A percentile compares a stretch with the other conserved stretches of the same genome.
phyloP scores from a whole-genome alignment of 1,140 invertebrate species.

The Periplaneta americana region DNA sequence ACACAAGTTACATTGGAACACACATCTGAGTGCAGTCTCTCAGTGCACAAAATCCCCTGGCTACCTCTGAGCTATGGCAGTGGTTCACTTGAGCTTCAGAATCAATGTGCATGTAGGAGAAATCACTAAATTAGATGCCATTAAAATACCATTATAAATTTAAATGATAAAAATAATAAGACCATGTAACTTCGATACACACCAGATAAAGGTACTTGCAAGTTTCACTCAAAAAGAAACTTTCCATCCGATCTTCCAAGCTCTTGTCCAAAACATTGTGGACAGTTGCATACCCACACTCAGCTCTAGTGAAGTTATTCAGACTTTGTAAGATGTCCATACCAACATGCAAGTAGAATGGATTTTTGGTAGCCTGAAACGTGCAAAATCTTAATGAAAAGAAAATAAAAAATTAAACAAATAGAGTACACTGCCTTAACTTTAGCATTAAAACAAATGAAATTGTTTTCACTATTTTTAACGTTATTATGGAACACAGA shows the following conservation, averaged over 20 bases:
- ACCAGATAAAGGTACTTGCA: slow-evolving; percentile 67
- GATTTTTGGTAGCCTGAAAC: slow-evolving; percentile 62
- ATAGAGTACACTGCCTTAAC: neutral
- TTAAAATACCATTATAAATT: too few species aligned
- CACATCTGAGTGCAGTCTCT: too few species aligned
- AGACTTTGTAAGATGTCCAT: slow-evolving; percentile 54
- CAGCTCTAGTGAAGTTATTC: slow-evolving; percentile 50
- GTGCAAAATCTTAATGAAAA: slow-evolving; percentile 25
- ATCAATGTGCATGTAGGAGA: too few species aligned
- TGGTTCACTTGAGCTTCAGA: too few species aligned
- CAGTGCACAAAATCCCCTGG: too few species aligned
- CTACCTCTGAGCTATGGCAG: too few species aligned
- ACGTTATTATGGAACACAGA: too few species aligned
- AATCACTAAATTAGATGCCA: too few species aligned
- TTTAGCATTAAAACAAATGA: neutral
- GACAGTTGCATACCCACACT: slow-evolving; percentile 65
- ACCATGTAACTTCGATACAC: too few species aligned
- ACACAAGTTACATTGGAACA: too few species aligned
- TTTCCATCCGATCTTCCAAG: slow-evolving; percentile 66
- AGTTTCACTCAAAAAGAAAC: slow-evolving; percentile 66
- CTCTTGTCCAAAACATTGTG: slow-evolving; percentile 64
- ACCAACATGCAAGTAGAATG: slow-evolving; percentile 67
- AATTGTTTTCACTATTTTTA: too few species aligned
- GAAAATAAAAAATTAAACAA: neutral
- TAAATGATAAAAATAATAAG: too few species aligned